Conservation (phyloP, 2,113 vertebrate genomes). For the Centropus unirufus region DNA sequence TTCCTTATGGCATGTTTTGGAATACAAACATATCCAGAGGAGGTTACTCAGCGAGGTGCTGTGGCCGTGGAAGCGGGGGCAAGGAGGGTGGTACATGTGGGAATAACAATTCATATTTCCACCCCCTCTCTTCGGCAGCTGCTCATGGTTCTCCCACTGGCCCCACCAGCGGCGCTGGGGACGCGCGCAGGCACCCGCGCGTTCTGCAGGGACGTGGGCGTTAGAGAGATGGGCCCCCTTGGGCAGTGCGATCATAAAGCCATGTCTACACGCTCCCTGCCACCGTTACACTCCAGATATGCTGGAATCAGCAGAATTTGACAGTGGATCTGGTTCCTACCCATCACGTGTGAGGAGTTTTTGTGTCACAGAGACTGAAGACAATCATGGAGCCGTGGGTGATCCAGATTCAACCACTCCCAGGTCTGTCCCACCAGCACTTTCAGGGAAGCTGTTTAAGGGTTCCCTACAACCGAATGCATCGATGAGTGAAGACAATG, state of each 20-base stretch:
- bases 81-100: slow-evolving; percentile 62
- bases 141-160: slow-evolving; percentile 66
- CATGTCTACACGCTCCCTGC: slow-evolving; percentile 6
- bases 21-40: slow-evolving; percentile 51
- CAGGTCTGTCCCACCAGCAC: background rate
- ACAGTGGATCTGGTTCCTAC: slow-evolving; percentile 10
- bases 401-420: background rate
- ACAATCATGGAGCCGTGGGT: background rate
- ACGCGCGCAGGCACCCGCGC: slow-evolving; percentile 18
- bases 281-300: background rate
- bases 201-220: background rate
- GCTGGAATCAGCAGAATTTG: slow-evolving; percentile 43
- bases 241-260: background rate
- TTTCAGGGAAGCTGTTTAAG: background rate
- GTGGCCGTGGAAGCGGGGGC: slow-evolving; percentile 35
- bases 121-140: slow-evolving; percentile 73
- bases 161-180: slow-evolving; percentile 59
- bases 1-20: slow-evolving; percentile 62
- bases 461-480: background rate
- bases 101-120: slow-evolving; percentile 72
- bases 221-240: slow-evolving; percentile 3
- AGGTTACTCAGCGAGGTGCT: slow-evolving; percentile 25
- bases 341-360: background rate
- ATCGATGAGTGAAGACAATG: background rate
- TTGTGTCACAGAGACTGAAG: background rate